Conservation (phyloP, 2,797 vertebrate species). For the Spheniscus humboldti region DNA sequence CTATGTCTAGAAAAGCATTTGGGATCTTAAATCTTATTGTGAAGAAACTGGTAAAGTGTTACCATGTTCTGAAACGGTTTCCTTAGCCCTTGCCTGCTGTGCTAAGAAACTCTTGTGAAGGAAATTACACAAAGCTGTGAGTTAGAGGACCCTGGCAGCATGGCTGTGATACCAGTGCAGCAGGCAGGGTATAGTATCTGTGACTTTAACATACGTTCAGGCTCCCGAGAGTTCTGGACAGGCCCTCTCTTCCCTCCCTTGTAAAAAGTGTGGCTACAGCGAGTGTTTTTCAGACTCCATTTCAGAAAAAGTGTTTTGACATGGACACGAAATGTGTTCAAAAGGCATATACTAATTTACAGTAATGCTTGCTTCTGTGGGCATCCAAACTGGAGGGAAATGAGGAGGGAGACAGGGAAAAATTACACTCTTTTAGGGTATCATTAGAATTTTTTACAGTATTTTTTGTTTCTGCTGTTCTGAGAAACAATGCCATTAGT, state of each 20-base stretch:
- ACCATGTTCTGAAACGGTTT: background rate
- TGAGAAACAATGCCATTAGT: rapidly evolving
- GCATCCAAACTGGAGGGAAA: background rate
- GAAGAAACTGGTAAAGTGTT: background rate
- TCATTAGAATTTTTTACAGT: background rate
- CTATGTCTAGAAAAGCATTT: background rate
- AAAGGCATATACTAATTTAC: background rate
- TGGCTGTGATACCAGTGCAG: rapidly evolving
- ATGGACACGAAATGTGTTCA: background rate
- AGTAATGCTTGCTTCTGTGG: background rate
- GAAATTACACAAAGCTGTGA: rapidly evolving
- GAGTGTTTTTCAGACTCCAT: background rate
- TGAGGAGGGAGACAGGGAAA: too few species aligned
- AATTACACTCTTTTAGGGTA: background rate
- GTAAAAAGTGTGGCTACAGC: rapidly evolving
- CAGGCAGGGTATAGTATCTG: rapidly evolving
- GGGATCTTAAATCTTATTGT: background rate
- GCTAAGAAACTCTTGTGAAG: too few species aligned
- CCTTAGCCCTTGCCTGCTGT: background rate
- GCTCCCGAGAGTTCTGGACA: background rate
- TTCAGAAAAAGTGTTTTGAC: background rate
- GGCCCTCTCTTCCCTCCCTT: background rate
- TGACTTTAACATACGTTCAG: rapidly evolving
- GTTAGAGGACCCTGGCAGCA: rapidly evolving
- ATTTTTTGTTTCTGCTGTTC: background rate